Evolutionary conservation across 64 coral and sea anemone genomes (phyloP), one percentile per base, ranked within the genome.

Genomic region (Anthopleura sola): DNA sequence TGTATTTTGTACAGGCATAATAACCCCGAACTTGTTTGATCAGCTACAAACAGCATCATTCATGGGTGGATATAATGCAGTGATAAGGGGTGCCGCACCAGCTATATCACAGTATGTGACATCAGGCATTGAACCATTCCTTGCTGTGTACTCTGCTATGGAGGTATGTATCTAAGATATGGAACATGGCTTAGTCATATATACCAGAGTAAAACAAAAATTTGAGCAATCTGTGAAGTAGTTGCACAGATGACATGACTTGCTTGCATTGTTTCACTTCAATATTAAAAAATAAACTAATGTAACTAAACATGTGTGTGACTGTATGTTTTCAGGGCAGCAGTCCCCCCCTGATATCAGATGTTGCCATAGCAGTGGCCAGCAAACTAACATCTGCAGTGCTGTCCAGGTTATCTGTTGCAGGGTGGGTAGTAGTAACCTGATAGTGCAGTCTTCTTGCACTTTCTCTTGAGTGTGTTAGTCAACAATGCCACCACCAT

Each of bases 301-400:
- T 48, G 46, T 48, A 48, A 48, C 46, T 48, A 11, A 11, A 48
- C 50, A 0, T 53, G 50, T 53, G 0, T 13, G 1, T 53, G 50
- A 53, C 13, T 62, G 0, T 31, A 18, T 23, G 46, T 86, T 82
- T 49, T 37, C 36, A 97, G 94, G 94, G 96, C 14, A 94, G 87
- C 51, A 87, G 86, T 47, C 92, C 96, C 33, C 89, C 96, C 48
- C 49, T 99, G 5, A 94, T 99, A 44, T 99, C 96, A 62, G 93
- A 99, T 58, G 96, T 99, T 66, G 96, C 96, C 6, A 75, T 99
- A 53, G 96, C 83, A 90, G 96, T 99, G 28, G 96, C 96, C 23
- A 99, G 92, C n/a, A 99, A 99, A 87, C 85, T 99, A 56, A 99
- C 96, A 19, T 89, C 96, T 87, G 96, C 90, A 29, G 96, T 99